Conservation (phyloP, 2,113 vertebrate species). For the Leptobrachium ailaonicum region DNA sequence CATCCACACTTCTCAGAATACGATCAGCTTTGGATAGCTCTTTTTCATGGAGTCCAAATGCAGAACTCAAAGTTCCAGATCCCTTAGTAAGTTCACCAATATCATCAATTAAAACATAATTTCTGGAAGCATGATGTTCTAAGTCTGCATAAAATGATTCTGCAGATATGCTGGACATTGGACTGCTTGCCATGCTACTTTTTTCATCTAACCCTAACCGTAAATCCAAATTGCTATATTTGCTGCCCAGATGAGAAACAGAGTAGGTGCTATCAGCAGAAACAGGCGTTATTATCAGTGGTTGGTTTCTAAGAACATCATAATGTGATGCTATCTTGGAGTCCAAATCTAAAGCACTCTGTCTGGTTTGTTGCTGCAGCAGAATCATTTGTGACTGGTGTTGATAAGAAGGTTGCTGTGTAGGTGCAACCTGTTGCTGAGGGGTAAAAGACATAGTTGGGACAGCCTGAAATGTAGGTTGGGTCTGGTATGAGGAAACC, state of each 20-base stretch:
- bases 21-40: constrained; percentile 90
- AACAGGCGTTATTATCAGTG: constrained; percentile 88
- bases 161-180: constrained; percentile 94
- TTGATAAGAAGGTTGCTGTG: constrained; percentile 82
- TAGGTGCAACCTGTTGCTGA: constrained; percentile 79
- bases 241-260: constrained; percentile 84
- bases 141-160: constrained; percentile 97
- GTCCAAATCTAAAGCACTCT: constrained; percentile 85
- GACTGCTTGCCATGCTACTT: constrained; percentile 90
- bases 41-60: constrained; percentile 91
- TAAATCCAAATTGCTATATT: constrained; percentile 89
- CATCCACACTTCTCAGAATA: constrained; percentile 83
- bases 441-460: constrained; percentile 86
- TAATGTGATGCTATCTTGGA: constrained; percentile 93
- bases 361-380: constrained; percentile 87
- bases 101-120: constrained; percentile 94
- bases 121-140: constrained; percentile 87
- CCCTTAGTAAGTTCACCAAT: constrained; percentile 94
- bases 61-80: constrained; percentile 77
- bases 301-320: constrained; percentile 91
- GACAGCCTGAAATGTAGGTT: constrained; percentile 88
- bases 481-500: constrained; percentile 89
- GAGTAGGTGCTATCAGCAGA: constrained; percentile 86
- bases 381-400: constrained; percentile 87
- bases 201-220: constrained; percentile 91